phyloP scores from a whole-genome alignment of 2,888 invertebrate genomes.

The Siphlonurus alternatus region DNA sequence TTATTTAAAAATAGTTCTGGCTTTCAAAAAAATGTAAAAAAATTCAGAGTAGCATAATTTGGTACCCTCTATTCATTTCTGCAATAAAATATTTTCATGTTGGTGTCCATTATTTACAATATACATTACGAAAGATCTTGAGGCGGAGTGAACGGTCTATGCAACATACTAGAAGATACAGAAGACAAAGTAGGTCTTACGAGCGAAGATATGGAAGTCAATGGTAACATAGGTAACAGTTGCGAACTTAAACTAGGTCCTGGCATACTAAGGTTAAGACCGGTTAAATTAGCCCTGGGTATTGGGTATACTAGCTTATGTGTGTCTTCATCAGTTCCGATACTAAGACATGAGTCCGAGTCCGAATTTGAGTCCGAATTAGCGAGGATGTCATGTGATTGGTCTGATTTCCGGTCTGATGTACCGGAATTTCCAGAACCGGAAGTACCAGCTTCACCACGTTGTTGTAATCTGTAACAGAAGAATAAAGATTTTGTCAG shows the following conservation, averaged over 20 bases:
- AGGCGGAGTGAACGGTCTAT: not conserved
- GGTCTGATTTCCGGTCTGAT: not conserved
- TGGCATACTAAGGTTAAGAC: not conserved
- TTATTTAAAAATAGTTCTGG: no score
- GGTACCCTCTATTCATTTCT: no score
- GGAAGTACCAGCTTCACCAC: not conserved
- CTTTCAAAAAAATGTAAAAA: no score
- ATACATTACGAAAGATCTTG: not conserved
- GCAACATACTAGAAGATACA: not conserved
- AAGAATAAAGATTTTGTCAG: not conserved
- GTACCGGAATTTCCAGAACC: not conserved
- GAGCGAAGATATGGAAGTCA: not conserved
- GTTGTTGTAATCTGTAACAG: not conserved
- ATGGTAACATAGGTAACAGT: not conserved
- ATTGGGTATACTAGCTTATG: not conserved
- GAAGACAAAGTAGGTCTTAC: not conserved
- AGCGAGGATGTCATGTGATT: not conserved
- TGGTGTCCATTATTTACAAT: no score
- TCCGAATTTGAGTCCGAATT: not conserved
- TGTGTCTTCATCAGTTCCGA: not conserved
- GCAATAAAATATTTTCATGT: no score
- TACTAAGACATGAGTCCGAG: not conserved
- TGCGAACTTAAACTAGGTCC: not conserved
- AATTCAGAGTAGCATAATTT: no score
- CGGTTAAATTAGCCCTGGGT: not conserved